phyloP scores from a whole-genome alignment of 2,888 invertebrate genomes.

The Tetranychus truncatus region DNA sequence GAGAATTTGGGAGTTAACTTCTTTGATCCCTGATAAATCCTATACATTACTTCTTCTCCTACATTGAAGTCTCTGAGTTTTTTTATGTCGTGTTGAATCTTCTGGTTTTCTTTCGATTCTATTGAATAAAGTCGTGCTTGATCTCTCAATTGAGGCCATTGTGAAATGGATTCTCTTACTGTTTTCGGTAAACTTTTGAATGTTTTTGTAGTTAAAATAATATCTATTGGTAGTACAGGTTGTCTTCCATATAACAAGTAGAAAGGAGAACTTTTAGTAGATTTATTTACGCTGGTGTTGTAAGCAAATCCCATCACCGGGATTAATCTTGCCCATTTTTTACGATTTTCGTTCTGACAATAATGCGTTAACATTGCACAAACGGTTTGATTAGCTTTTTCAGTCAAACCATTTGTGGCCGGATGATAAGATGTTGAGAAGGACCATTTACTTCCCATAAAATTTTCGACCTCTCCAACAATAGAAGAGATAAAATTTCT shows the following conservation, averaged over 20 bases:
- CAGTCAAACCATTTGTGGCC: too few species aligned
- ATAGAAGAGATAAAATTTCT: too few species aligned
- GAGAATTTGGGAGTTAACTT: too few species aligned
- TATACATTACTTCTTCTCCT: too few species aligned
- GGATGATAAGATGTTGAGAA: too few species aligned
- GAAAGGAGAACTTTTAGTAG: conserved; percentile 10
- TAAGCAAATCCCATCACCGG: conserved; percentile 15
- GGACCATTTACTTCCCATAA: too few species aligned
- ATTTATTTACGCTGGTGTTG: conserved; percentile 14
- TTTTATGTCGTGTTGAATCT: background rate
- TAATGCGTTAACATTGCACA: conserved; percentile 16
- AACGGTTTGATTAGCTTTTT: too few species aligned
- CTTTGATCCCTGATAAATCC: too few species aligned
- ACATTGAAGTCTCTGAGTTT: too few species aligned
- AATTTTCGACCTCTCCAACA: too few species aligned
- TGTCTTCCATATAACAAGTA: background rate
- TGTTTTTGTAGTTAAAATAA: too few species aligned
- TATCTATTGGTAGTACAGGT: background rate
- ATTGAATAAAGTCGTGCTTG: background rate
- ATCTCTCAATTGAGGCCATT: background rate
- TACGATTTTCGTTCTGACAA: conserved; percentile 1
- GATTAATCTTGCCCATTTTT: conserved; percentile 17
- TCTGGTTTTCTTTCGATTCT: background rate
- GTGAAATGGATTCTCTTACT: background rate
- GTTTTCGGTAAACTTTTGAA: background rate